These are phyloP conservation scores for Pseudotriccus pelzelni DNA, from an alignment of 2,797 vertebrate genomes.

Conservation along the genomic window DNA sequence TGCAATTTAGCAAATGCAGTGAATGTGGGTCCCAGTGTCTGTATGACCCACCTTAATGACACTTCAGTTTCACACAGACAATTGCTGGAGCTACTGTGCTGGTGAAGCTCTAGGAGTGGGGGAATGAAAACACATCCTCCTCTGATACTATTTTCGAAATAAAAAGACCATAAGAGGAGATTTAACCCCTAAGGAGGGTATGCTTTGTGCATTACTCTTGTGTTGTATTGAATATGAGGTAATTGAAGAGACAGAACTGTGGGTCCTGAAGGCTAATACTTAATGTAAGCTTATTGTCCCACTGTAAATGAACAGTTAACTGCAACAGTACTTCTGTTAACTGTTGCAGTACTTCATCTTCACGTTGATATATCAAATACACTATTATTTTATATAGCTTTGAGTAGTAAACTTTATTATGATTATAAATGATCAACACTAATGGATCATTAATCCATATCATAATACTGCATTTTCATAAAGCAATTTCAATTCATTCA, in stretches of 20 bases:
- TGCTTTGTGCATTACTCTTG: background rate
- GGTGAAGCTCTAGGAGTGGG: background rate
- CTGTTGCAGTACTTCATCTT: background rate
- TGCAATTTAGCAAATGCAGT: background rate
- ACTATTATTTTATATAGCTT: constrained; percentile 4
- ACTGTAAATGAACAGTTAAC: background rate
- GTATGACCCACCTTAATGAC: background rate
- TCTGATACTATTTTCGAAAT: background rate
- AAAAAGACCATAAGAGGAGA: background rate
- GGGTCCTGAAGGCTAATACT: background rate
- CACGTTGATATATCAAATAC: background rate
- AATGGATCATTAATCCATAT: constrained; percentile 55
- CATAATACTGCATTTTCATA: constrained; percentile 28
- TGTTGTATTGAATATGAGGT: background rate
- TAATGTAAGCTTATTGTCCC: background rate
- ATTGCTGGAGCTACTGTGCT: background rate
- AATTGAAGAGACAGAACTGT: background rate
- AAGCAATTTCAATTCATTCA: constrained; percentile 18
- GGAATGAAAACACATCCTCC: background rate
- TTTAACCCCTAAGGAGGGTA: background rate
- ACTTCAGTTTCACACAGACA: background rate
- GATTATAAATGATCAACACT: constrained; percentile 50
- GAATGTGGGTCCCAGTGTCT: background rate
- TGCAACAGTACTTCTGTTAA: background rate
- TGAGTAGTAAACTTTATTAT: constrained; percentile 48